Base-by-base conservation (phyloP, 2,113 vertebrate species). In the Solenodon paradoxus region DNA sequence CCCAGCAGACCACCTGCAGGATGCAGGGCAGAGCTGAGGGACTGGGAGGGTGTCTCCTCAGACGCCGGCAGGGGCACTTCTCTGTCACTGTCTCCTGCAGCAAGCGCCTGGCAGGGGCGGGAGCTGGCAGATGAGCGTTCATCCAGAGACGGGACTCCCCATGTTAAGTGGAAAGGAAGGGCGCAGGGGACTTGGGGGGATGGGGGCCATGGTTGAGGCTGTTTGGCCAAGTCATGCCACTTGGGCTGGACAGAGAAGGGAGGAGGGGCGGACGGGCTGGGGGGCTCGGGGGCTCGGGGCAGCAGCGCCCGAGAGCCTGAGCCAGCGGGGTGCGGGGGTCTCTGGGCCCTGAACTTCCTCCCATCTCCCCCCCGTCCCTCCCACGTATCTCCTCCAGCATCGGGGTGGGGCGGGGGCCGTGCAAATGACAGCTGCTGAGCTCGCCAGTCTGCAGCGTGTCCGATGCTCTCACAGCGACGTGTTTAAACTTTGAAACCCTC, bases 371-470 rank as follows among this genome's bases (percentile, higher is more conserved):
- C 12, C 1, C 5, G 5, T 11, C 42, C 4, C 15, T 7, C 2
- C 42, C 8, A 11, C 59, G 30, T 7, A 32, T 19, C 9, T 2
- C 1, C 26, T 12, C 40, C 2, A 3, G 26, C 22, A 0, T 16
- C 9, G 7, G 38, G 80, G n/a, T n/a, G n/a, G 7, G 5, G 2
- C 7, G 3, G 38, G 5, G 35, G 22, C 11, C 0, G 1, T 57
- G 1, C 13, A 20, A 24, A 1, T 16, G 9, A 0, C 1, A 19
- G 32, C 92, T 30, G 45, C 28, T 20, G 10, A 16, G 1, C 0
- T 0, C 4, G 68, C 19, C 20, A 47, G 8, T 20, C 32, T 78
- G 0, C 28, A 0, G 0, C 0, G 2, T 7, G 3, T 10, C 38
- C 24, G 47, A 2, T 12, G 1, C 26, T 2, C 2, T 1, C 7